Evolutionary conservation across 2,797 vertebrate species (phyloP).

Genomic region (Synanceia verrucosa): DNA sequence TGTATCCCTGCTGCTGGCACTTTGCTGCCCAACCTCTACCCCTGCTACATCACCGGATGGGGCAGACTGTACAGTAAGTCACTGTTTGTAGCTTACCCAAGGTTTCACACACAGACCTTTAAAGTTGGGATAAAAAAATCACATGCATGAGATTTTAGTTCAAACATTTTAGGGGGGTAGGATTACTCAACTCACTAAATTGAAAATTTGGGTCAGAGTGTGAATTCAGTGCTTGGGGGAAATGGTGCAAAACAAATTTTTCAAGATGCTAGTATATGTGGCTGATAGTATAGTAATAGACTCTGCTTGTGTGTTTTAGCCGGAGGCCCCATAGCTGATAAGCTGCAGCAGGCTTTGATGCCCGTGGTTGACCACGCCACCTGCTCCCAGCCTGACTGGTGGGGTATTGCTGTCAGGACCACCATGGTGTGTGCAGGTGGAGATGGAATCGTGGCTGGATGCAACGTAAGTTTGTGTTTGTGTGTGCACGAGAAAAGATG

Average conservation of each 20-base stretch:
- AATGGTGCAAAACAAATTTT: constrained; percentile 56
- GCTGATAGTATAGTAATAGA: constrained; percentile 52
- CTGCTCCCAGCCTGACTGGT: constrained; percentile 88
- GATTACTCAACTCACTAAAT: constrained; percentile 64
- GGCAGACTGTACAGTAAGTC: constrained; percentile 83
- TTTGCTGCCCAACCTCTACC: constrained; percentile 77
- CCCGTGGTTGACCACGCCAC: constrained; percentile 87
- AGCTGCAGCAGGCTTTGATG: constrained; percentile 93
- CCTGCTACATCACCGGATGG: constrained; percentile 87
- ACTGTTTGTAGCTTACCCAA: constrained; percentile 1
- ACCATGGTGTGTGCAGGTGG: constrained; percentile 85
- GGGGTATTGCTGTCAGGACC: constrained; percentile 76
- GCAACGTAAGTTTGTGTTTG: constrained; percentile 79
- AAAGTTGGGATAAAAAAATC: constrained; percentile 45
- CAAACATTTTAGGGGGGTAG: constrained; percentile 22
- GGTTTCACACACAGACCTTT: constrained; percentile 22
- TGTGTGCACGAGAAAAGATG: not conserved
- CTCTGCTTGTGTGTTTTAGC: constrained; percentile 81
- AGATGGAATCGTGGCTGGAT: constrained; percentile 84
- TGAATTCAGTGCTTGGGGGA: constrained; percentile 36
- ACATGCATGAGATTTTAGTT: constrained; percentile 29
- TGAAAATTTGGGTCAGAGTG: constrained; percentile 55
- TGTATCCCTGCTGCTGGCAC: constrained; percentile 78
- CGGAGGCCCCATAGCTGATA: constrained; percentile 87
- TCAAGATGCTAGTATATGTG: constrained; percentile 54